Percentiles rank a stretch among this genome's conserved stretches.
Conservation (phyloP, 2,113 vertebrate species). For the Telmatochromis brichardi region DNA sequence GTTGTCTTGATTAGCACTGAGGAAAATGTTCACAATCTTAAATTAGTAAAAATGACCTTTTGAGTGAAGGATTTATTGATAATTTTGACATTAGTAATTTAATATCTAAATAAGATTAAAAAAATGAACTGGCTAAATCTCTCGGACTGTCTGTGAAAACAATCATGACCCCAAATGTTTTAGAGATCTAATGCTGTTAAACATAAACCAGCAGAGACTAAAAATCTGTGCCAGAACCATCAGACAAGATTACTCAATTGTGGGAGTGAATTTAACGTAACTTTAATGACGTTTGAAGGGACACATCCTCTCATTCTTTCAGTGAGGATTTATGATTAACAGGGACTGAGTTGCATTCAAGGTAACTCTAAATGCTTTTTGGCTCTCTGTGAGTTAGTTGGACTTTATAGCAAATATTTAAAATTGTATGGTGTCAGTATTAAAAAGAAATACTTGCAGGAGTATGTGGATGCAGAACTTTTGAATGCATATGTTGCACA, state of each 20-base stretch:
- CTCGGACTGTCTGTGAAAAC: neutral
- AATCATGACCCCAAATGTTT: neutral
- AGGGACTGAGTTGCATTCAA: neutral
- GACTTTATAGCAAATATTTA: neutral
- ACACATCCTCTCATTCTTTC: neutral
- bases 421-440: neutral
- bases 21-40: neutral
- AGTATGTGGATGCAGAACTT: neutral
- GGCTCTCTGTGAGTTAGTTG: rapidly evolving
- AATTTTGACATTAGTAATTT: neutral
- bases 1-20: neutral
- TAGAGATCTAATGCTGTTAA: neutral
- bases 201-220: neutral
- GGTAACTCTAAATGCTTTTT: neutral
- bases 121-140: neutral
- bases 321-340: neutral
- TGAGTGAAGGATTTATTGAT: neutral
- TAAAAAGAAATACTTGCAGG: neutral
- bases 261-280: neutral
- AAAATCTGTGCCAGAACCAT: neutral
- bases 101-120: neutral
- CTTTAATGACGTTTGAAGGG: neutral
- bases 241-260: neutral
- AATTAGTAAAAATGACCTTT: neutral
- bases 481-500: neutral